These are phyloP conservation scores for Ciona savignyi DNA, from an alignment of 23 tunicate genomes.

Conservation along the genomic window DNA sequence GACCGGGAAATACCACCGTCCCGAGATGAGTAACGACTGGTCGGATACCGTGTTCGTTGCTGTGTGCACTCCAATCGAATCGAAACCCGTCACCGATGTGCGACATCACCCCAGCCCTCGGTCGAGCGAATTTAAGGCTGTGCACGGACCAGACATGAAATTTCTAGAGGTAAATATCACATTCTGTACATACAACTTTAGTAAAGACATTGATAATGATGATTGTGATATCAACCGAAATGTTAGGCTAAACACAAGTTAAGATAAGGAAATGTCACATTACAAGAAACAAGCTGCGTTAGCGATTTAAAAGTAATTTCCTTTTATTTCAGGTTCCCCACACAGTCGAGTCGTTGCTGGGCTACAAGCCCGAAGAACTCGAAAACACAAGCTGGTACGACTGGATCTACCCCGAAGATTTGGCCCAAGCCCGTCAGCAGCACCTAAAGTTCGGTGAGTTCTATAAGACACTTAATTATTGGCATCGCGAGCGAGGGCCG, in stretches of 20 bases:
- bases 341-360: conserved; percentile 66
- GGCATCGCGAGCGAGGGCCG: no score
- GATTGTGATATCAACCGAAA: no score
- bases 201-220: no score
- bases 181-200: no score
- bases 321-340: conserved; percentile 53
- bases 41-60: conserved; percentile 84
- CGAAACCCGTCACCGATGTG: conserved; percentile 95
- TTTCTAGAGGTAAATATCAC: conserved; percentile 69
- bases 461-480: background rate
- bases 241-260: no score
- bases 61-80: conserved; percentile 88
- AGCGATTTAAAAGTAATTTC: background rate
- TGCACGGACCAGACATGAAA: conserved; percentile 89
- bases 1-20: conserved; percentile 72
- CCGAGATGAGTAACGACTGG: conserved; percentile 78
- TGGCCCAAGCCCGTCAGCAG: conserved; percentile 86
- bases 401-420: conserved; percentile 82
- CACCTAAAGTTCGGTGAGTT: conserved; percentile 91
- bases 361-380: conserved; percentile 84
- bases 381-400: conserved; percentile 95
- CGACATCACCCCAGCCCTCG: conserved; percentile 94
- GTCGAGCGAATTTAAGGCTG: conserved; percentile 87
- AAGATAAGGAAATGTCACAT: no score
- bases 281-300: background rate